A percentile compares a stretch with the other conserved stretches of the same genome.
These are phyloP conservation scores for Sinosuthora webbiana DNA, from an alignment of 2,113 vertebrate genomes.

Conservation along the genomic window DNA sequence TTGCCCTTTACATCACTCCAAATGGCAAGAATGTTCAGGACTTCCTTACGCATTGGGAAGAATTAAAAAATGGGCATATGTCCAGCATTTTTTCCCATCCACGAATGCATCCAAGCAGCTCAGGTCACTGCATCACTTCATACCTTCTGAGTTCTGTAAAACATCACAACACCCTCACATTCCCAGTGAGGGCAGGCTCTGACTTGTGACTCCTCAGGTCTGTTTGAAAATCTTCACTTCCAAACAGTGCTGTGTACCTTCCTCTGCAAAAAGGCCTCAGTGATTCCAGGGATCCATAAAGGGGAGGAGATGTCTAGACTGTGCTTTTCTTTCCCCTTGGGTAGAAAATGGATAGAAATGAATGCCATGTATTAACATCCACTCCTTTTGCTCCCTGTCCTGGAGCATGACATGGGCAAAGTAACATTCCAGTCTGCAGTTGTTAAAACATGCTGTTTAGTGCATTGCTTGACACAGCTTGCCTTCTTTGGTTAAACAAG, in stretches of 20 bases:
- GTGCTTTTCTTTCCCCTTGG: neutral
- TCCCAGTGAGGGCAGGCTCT: neutral
- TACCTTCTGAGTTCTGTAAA: neutral
- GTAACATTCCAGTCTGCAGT: neutral
- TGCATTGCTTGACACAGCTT: neutral
- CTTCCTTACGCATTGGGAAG: neutral
- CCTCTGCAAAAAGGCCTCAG: neutral
- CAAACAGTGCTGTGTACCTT: neutral
- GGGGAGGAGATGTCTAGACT: neutral
- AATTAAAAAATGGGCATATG: neutral
- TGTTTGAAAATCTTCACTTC: neutral
- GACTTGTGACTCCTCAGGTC: neutral
- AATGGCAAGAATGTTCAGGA: neutral
- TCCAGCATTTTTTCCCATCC: neutral
- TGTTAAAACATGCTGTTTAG: neutral
- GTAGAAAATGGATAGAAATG: neutral
- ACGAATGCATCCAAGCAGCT: neutral
- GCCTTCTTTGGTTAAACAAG: neutral
- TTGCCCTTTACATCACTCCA: neutral
- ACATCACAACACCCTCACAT: neutral
- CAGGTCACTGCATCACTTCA: neutral
- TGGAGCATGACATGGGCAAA: neutral
- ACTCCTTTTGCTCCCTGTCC: neutral
- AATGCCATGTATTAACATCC: neutral
- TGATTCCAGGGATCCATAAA: neutral